These are phyloP conservation scores for Manis crassicaudata DNA, from an alignment of 2,797 vertebrate species.

Conservation along the genomic window DNA sequence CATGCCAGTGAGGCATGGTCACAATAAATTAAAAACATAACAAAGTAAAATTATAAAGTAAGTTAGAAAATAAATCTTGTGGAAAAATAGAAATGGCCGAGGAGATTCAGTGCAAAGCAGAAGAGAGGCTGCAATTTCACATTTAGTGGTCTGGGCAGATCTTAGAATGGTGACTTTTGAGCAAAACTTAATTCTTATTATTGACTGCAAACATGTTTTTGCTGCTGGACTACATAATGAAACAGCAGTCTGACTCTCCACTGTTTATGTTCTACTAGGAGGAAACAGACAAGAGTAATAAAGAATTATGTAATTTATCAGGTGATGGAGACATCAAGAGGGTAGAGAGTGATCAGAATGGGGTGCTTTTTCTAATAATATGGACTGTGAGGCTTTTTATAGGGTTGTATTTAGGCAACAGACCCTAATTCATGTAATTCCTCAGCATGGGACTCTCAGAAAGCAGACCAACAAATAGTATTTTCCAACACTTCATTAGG, in stretches of 20 bases:
- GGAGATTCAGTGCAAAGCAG: not conserved
- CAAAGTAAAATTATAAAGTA: not conserved
- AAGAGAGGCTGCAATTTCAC: not conserved
- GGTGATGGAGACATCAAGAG: not conserved
- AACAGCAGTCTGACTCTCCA: not conserved
- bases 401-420: not conserved
- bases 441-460: not conserved
- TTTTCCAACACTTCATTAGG: not conserved
- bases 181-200: not conserved
- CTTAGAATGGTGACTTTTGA: not conserved
- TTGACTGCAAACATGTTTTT: not conserved
- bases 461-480: not conserved
- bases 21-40: not conserved
- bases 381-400: not conserved
- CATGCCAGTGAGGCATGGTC: rapidly evolving
- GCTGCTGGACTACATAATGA: not conserved
- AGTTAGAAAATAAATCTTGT: not conserved
- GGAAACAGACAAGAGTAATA: not conserved
- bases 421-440: constrained; percentile 5
- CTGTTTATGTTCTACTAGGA: not conserved
- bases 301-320: not conserved
- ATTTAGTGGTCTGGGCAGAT: not conserved
- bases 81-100: not conserved
- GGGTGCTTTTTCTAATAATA: not conserved
- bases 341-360: not conserved